Conservation (phyloP, 2,888 invertebrate species). For the Acrobasis repandana region DNA sequence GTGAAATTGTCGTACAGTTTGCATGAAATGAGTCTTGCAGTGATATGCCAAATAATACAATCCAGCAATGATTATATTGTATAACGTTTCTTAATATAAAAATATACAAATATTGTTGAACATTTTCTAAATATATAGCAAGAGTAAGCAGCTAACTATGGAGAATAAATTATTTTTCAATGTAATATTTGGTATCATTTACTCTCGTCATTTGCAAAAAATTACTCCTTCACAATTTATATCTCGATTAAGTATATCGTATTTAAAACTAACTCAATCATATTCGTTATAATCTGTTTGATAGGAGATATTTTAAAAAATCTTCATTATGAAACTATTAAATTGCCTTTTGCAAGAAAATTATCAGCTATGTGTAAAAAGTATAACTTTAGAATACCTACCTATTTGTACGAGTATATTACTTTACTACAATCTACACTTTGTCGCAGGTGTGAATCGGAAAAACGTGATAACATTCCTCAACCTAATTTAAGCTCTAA, state of each 20-base stretch:
- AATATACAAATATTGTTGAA: slow-evolving; percentile 82
- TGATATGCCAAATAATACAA: slow-evolving; percentile 80
- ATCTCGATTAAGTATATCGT: background rate
- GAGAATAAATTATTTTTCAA: slow-evolving; percentile 82
- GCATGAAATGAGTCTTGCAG: slow-evolving; percentile 68
- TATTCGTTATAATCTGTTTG: no score
- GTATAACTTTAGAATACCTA: no score
- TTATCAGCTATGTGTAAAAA: no score
- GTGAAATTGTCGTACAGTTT: slow-evolving; percentile 57
- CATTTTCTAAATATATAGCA: slow-evolving; percentile 80
- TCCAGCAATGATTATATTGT: slow-evolving; percentile 76
- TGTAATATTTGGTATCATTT: slow-evolving; percentile 66
- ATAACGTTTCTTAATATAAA: slow-evolving; percentile 76
- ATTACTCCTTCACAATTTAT: slow-evolving; percentile 15
- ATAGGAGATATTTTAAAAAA: no score
- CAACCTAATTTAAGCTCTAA: slow-evolving; percentile 6
- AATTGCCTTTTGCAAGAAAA: no score
- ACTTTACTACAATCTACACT: slow-evolving; percentile 1
- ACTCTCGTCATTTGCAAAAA: slow-evolving; percentile 17
- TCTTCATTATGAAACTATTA: no score
- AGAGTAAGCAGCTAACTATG: slow-evolving; percentile 75
- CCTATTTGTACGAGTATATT: background rate
- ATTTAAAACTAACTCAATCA: no score
- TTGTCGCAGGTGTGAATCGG: background rate
- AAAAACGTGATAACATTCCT: background rate